Base-by-base conservation (phyloP, 2,113 vertebrate genomes). In the Pungitius pungitius region DNA sequence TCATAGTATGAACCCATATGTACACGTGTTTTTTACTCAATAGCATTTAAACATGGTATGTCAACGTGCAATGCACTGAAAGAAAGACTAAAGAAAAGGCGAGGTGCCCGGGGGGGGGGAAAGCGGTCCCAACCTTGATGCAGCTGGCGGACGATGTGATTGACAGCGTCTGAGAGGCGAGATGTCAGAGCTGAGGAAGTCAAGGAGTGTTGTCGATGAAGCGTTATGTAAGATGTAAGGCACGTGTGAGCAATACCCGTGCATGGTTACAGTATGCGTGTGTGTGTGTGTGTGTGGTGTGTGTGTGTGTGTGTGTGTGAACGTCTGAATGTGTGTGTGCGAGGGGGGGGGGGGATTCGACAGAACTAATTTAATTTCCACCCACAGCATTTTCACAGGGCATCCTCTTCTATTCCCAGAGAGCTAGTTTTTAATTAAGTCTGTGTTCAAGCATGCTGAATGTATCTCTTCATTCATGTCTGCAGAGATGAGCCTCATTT, bases 361-460 rank as follows among this genome's bases (percentile, higher is more conserved):
- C 47, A 69, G 60, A 84, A 42, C 49, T 66, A 35, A 74, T 80
- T 73, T 74, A 8, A 30, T 72, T 70, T 83, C 57, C 39, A 3
- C 82, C 80, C 71, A 78, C 79, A 57, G 37, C 35, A 14, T 79
- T 80, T 74, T 79, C 67, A 74, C 58, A 33, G 30, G 43, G 30
- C 58, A 59, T 68, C 73, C 18, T 73, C 62, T 49, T 59, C 57
- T 70, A 49, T 14, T 73, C 78, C 77, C 52, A n/a, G 18, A 58
- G 68, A 73, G 75, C 75, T 54, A 40, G 15, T 71, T 81, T 81
- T 83, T 86, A 90, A 88, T 89, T 72, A 89, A 75, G 43, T 63
- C 62, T 60, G 58, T 37, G 27, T 61, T 72, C 37, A 39, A 64
- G 76, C 86, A 76, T 62, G 73, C n/a, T 82, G 85, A 88, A 85